phyloP scores from a whole-genome alignment of 2,113 vertebrate genomes.

The Brachypodius melanocephalos region DNA sequence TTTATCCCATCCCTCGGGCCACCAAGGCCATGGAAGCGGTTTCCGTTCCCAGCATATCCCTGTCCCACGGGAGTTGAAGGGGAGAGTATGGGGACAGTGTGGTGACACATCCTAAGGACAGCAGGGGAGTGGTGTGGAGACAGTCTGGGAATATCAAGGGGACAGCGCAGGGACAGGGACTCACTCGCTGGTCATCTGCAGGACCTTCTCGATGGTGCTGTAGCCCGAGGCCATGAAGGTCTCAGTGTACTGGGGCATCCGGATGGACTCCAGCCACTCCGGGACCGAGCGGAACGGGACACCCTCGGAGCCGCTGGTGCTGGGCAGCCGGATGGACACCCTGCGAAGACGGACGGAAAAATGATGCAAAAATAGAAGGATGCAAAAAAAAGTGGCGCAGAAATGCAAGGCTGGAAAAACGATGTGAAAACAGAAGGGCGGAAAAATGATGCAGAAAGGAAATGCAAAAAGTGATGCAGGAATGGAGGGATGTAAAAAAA shows the following conservation, averaged over 20 bases:
- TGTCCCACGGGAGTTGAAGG: accelerated
- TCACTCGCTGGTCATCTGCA: slow-evolving; percentile 94
- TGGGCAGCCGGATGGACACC: slow-evolving; percentile 93
- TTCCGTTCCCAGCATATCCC: neutral
- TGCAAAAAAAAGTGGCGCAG: accelerated
- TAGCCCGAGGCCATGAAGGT: slow-evolving; percentile 87
- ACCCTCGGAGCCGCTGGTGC: slow-evolving; percentile 89
- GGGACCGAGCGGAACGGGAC: slow-evolving; percentile 89
- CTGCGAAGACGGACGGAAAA: slow-evolving; percentile 2
- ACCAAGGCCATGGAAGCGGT: neutral
- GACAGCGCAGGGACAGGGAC: slow-evolving; percentile 39
- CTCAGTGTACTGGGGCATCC: slow-evolving; percentile 94
- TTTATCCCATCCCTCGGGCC: accelerated
- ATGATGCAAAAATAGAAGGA: accelerated
- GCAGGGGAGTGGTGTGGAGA: accelerated
- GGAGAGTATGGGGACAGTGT: accelerated
- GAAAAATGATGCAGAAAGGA: accelerated
- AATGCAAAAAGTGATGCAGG: accelerated
- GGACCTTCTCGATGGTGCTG: slow-evolving; percentile 89
- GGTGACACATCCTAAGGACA: neutral
- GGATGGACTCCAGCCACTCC: slow-evolving; percentile 96
- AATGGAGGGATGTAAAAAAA: too few relatives aligned
- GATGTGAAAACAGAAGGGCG: accelerated
- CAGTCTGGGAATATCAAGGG: accelerated
- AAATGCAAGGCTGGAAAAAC: accelerated